Evolutionary conservation across 1,140 invertebrate species (phyloP), one percentile per base, ranked within the genome.

Genomic region (Proctacanthus coquilletti): DNA sequence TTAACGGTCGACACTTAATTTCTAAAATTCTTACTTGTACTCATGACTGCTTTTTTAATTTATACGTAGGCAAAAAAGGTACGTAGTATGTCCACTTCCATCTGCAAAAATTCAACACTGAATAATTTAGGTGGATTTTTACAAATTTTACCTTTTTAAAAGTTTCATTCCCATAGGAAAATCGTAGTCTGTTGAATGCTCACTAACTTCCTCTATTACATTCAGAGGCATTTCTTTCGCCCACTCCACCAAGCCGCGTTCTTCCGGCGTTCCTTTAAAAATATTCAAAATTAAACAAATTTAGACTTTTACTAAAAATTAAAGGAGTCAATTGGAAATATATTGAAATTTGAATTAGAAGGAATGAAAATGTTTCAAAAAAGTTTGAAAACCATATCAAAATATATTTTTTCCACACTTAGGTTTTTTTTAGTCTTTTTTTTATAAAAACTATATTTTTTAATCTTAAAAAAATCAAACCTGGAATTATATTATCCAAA

Each of bases 401-500:
- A n/a, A n/a, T n/a, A n/a, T n/a, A n/a, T n/a, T n/a, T n/a, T n/a
- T n/a, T n/a, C n/a, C n/a, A n/a, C n/a, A n/a, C n/a, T n/a, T n/a
- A n/a, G n/a, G n/a, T n/a, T n/a, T n/a, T n/a, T n/a, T n/a, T n/a
- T n/a, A n/a, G n/a, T n/a, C n/a, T n/a, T n/a, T n/a, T n/a, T n/a
- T n/a, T n/a, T n/a, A n/a, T n/a, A n/a, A n/a, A n/a, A n/a, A n/a
- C n/a, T n/a, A n/a, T n/a, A n/a, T n/a, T n/a, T n/a, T 15, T 19
- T 34, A 14, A 5, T 15, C 11, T 0, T 5, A 32, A 34, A 13
- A 42, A 38, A 17, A 29, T 27, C 40, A 43, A 66, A 86, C 84
- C 86, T 49, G 86, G 85, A 44, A 91, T 78, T 2, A 83, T 60
- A 52, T 92, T 87, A 55, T 92, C 87, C 37, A 91, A 55, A 14